A percentile compares a stretch with the other conserved stretches of the same genome.
Conservation (phyloP, 2,797 vertebrate genomes). For the Geotrypetes seraphini region DNA sequence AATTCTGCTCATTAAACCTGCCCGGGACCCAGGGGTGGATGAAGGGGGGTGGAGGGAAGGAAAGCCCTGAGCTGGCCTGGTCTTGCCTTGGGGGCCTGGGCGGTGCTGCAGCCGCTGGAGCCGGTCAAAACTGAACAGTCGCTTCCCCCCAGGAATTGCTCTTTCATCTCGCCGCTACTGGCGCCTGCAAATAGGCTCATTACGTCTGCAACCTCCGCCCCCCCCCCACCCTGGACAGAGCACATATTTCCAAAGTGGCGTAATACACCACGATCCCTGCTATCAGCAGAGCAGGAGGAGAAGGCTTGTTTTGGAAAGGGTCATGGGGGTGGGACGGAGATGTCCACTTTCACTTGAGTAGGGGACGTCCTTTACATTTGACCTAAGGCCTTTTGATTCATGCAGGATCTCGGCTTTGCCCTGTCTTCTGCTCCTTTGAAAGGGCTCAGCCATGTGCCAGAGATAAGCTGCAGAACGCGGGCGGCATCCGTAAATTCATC, state of each 20-base stretch:
- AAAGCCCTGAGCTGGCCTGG: slow-evolving; percentile 22
- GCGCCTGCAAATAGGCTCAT: slow-evolving; percentile 64
- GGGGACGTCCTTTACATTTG: too few relatives aligned
- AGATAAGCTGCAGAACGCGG: too few relatives aligned
- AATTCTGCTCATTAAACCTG: neutral
- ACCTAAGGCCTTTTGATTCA: too few relatives aligned
- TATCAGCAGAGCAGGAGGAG: too few relatives aligned
- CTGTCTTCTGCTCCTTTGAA: too few relatives aligned
- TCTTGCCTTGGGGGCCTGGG: slow-evolving; percentile 31
- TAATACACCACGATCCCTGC: too few relatives aligned
- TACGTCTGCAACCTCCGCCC: slow-evolving; percentile 55
- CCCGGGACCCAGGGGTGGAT: slow-evolving; percentile 11
- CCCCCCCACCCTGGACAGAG: slow-evolving; percentile 16
- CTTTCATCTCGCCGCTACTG: slow-evolving; percentile 74
- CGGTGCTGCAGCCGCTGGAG: slow-evolving; percentile 51
- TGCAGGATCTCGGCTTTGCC: too few relatives aligned
- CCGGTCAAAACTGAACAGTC: slow-evolving; percentile 63
- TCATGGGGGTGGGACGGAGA: too few relatives aligned
- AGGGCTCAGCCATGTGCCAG: too few relatives aligned
- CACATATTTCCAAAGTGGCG: slow-evolving; percentile 4
- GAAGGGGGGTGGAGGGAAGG: slow-evolving; percentile 7
- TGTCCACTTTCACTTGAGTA: too few relatives aligned
- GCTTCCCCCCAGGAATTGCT: slow-evolving; percentile 61
- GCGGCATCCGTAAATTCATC: too few relatives aligned
- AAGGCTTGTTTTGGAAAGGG: too few relatives aligned